These are phyloP conservation scores for Antheraea yamamai DNA, from an alignment of 2,888 invertebrate species.

Conservation along the genomic window DNA sequence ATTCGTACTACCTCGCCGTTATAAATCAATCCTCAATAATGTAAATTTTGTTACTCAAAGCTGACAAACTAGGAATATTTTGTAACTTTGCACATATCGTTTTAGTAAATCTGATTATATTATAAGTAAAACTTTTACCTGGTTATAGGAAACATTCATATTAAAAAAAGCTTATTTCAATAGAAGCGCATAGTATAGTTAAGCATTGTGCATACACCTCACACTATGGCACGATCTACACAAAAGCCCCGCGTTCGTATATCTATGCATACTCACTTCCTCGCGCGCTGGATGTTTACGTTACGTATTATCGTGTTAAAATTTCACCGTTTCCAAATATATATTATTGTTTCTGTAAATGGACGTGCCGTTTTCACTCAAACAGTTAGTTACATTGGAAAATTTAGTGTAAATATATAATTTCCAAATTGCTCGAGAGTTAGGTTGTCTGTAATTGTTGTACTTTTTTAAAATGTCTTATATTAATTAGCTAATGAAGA, in stretches of 20 bases:
- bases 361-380: constrained; percentile 3
- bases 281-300: neutral
- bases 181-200: neutral
- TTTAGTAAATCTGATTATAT: too few species aligned
- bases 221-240: neutral
- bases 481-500: too few species aligned
- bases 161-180: neutral
- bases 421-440: neutral
- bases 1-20: too few species aligned
- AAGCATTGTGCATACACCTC: neutral
- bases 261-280: neutral
- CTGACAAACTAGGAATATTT: too few species aligned
- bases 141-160: too few species aligned
- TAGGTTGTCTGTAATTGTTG: neutral
- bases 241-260: neutral
- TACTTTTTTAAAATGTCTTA: neutral
- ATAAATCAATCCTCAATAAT: neutral
- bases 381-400: neutral
- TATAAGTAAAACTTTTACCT: too few species aligned
- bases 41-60: too few species aligned
- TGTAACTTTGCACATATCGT: too few species aligned
- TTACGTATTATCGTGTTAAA: constrained; percentile 8
- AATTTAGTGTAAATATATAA: neutral
- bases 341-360: constrained; percentile 9
- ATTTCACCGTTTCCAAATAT: constrained; percentile 9